Evolutionary conservation across 1,140 invertebrate species (phyloP).

Genomic region (Saccostrea cuccullata): DNA sequence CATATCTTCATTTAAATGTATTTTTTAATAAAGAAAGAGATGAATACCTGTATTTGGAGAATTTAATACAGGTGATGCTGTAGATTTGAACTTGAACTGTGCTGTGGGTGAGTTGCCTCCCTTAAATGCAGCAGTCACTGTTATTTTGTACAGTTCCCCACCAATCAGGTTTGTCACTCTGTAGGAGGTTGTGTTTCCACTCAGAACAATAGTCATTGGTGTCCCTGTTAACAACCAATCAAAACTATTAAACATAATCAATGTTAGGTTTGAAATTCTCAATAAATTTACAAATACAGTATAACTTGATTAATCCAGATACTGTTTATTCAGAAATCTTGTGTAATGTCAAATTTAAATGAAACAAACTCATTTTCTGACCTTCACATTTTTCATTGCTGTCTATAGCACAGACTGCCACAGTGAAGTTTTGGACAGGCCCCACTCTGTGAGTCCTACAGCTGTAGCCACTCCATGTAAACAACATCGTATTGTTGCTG

Average conservation of each 20-base stretch:
- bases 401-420: neutral
- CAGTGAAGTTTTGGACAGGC: neutral
- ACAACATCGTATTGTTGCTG: neutral
- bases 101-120: neutral
- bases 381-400: neutral
- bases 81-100: neutral
- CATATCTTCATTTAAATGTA: too few relatives aligned
- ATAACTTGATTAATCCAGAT: neutral
- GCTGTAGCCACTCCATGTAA: neutral
- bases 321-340: too few relatives aligned
- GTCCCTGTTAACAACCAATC: neutral
- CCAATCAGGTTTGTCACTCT: neutral
- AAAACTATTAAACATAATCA: neutral
- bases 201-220: neutral
- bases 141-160: neutral
- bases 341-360: too few relatives aligned
- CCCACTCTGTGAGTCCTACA: neutral
- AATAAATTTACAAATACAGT: neutral
- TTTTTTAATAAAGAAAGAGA: neutral
- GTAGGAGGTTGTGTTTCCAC: neutral
- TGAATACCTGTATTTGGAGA: neutral
- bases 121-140: neutral
- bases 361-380: neutral
- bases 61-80: neutral
- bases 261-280: neutral